phyloP scores from a whole-genome alignment of 2,797 vertebrate species.

The Mionectes olivaceus region DNA sequence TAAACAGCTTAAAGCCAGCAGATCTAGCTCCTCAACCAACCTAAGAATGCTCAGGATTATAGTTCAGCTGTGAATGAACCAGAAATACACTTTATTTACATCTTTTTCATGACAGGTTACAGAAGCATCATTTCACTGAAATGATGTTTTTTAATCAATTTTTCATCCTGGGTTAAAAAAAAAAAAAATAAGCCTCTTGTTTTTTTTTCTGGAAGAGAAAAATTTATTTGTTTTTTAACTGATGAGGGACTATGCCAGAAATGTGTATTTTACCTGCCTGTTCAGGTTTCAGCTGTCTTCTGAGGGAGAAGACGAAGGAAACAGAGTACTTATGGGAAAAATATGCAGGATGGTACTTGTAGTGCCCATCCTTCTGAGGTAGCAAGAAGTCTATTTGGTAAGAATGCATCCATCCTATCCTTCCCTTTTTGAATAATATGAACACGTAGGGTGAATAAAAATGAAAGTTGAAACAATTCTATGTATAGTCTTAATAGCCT shows the following conservation, averaged over 20 bases:
- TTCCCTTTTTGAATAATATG: background rate
- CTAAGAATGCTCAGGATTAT: background rate
- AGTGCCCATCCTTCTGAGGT: background rate
- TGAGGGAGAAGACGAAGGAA: background rate
- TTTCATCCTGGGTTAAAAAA: background rate
- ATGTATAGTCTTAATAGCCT: background rate
- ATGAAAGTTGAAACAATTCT: background rate
- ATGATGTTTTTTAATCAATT: background rate
- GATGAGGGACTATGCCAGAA: background rate
- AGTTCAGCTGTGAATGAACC: background rate
- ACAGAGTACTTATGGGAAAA: background rate
- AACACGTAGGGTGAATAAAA: background rate
- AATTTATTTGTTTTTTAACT: background rate
- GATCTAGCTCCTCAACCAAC: background rate
- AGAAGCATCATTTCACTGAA: background rate
- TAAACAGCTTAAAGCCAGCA: background rate
- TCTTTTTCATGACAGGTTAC: background rate
- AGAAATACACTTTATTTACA: background rate
- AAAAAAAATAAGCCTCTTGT: background rate
- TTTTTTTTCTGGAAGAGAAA: background rate
- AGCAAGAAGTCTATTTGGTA: background rate
- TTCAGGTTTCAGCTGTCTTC: background rate
- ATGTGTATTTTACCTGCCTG: background rate
- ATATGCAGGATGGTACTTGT: background rate
- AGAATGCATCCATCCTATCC: background rate